Evolutionary conservation across 2,113 vertebrate genomes (phyloP).

Genomic region (Pseudopipra pipra): DNA sequence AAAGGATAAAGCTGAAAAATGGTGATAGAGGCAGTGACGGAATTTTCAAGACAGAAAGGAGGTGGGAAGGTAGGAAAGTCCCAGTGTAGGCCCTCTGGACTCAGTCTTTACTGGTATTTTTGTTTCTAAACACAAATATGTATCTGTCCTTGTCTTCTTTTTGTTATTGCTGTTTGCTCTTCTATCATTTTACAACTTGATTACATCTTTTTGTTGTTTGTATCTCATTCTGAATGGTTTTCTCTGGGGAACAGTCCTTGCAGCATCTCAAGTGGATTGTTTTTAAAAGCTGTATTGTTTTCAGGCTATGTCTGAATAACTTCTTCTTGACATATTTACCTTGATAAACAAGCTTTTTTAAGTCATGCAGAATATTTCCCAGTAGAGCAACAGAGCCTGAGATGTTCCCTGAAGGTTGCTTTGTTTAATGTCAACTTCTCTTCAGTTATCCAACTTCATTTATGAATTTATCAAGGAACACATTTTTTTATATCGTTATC

Average conservation of each 20-base stretch:
- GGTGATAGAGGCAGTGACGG: not conserved
- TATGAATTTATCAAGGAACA: not conserved
- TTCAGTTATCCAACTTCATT: slow-evolving; percentile 4
- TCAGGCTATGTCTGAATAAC: not conserved
- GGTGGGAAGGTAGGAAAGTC: not conserved
- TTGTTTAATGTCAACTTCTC: slow-evolving; percentile 49
- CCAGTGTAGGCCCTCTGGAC: not conserved
- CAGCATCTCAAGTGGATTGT: not conserved
- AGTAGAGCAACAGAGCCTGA: not conserved
- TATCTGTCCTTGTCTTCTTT: not conserved
- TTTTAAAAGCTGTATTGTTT: slow-evolving; percentile 43
- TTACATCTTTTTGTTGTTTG: slow-evolving; percentile 10
- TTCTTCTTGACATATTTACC: slow-evolving; percentile 42
- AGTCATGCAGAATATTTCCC: slow-evolving; percentile 13
- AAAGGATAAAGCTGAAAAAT: not conserved
- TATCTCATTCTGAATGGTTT: not conserved
- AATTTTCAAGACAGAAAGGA: not conserved
- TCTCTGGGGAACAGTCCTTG: slow-evolving; percentile 25
- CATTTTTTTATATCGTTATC: not conserved
- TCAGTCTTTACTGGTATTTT: not conserved
- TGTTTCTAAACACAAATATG: not conserved
- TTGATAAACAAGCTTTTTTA: slow-evolving; percentile 33
- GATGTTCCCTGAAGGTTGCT: not conserved
- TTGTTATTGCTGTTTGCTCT: not conserved
- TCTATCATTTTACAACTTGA: not conserved